A percentile compares a stretch with the other conserved stretches of the same genome.
phyloP scores from a whole-genome alignment of 2,888 invertebrate species.

The Leptinotarsa peninsularis region DNA sequence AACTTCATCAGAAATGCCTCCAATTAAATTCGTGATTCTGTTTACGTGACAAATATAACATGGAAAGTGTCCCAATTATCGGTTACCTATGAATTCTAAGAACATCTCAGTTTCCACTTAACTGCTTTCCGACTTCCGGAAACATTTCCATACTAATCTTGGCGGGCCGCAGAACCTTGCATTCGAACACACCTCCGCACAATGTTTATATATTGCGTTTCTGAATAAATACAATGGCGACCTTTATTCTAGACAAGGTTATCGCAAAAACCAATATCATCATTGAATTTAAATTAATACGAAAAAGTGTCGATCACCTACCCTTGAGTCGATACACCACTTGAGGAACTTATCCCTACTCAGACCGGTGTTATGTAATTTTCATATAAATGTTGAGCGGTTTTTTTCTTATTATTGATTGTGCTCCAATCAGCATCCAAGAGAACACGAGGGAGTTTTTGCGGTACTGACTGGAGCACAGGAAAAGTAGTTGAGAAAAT shows the following conservation, averaged over 20 bases:
- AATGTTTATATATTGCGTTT: slow-evolving; percentile 51
- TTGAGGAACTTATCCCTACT: slow-evolving; percentile 53
- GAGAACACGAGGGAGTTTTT: slow-evolving; percentile 23
- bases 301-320: slow-evolving; percentile 50
- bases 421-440: slow-evolving; percentile 44
- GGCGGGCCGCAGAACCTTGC: slow-evolving; percentile 43
- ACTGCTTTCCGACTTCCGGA: slow-evolving; percentile 20
- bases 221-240: slow-evolving; percentile 58
- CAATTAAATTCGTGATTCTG: no score
- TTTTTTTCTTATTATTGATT: slow-evolving; percentile 40
- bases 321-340: slow-evolving; percentile 56
- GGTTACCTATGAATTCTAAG: background rate
- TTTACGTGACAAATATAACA: no score
- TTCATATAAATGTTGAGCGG: slow-evolving; percentile 49
- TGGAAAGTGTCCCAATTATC: background rate
- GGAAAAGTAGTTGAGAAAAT: background rate
- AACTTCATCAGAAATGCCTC: no score
- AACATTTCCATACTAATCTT: slow-evolving; percentile 33
- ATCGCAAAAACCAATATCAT: slow-evolving; percentile 50
- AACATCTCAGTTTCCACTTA: background rate
- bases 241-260: slow-evolving; percentile 60
- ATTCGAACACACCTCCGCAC: slow-evolving; percentile 35
- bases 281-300: slow-evolving; percentile 53
- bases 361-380: slow-evolving; percentile 29
- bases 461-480: slow-evolving; percentile 38